phyloP scores from a whole-genome alignment of 2,797 vertebrate genomes.

The Setipinna tenuifilis region DNA sequence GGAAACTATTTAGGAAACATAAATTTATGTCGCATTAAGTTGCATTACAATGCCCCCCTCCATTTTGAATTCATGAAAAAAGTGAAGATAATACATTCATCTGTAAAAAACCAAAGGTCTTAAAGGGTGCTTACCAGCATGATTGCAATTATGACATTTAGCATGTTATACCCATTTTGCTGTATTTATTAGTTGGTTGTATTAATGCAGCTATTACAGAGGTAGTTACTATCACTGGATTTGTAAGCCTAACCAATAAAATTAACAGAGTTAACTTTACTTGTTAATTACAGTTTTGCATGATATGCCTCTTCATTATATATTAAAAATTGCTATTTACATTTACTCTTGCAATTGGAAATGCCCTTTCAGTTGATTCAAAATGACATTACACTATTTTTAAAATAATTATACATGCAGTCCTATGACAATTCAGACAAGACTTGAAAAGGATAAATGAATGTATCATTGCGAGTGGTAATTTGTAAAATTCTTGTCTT shows the following conservation, averaged over 20 bases:
- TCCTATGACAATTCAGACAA: not conserved
- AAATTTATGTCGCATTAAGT: constrained; percentile 18
- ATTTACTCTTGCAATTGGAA: not conserved
- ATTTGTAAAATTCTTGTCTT: not conserved
- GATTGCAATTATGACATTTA: constrained; percentile 6
- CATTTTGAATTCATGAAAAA: not conserved
- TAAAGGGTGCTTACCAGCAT: not conserved
- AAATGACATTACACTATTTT: not conserved
- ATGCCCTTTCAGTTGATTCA: not conserved
- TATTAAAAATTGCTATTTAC: not conserved
- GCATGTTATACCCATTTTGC: not conserved
- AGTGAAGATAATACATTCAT: not conserved
- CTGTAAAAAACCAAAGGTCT: not conserved
- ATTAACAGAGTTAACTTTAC: too few species aligned
- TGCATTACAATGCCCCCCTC: not conserved
- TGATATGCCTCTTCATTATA: not conserved
- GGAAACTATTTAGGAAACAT: constrained; percentile 19
- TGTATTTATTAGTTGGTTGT: not conserved
- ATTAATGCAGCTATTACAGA: not conserved
- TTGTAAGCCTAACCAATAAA: too few species aligned
- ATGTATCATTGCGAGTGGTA: not conserved
- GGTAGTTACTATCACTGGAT: not conserved
- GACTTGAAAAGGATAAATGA: not conserved
- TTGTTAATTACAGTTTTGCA: too few species aligned
- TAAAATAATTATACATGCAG: not conserved